A percentile compares a stretch with the other conserved stretches of the same genome.
Evolutionary conservation across 2,113 vertebrate species (phyloP).

Genomic region (Poecile atricapillus): DNA sequence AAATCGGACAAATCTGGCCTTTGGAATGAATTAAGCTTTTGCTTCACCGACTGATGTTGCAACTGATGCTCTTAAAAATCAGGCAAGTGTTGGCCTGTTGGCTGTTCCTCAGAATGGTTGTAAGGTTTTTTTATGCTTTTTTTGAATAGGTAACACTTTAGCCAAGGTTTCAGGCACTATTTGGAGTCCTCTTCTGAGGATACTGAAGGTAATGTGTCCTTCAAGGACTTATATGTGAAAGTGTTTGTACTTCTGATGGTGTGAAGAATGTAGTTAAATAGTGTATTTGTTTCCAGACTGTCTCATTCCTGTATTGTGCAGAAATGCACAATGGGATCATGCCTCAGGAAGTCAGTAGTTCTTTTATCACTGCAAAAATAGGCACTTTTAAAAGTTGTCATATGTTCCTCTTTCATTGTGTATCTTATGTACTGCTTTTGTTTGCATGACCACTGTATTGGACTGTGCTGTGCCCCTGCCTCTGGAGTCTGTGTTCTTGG

Average conservation of each 20-base stretch:
- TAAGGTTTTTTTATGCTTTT: background rate
- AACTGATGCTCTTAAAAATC: background rate
- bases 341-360: background rate
- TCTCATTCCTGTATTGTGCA: background rate
- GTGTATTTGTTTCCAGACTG: background rate
- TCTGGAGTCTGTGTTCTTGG: background rate
- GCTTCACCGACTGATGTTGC: background rate
- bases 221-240: background rate
- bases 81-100: background rate
- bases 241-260: background rate
- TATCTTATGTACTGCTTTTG: background rate
- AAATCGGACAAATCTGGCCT: background rate
- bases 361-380: background rate
- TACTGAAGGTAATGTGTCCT: background rate
- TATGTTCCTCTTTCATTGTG: background rate
- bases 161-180: background rate
- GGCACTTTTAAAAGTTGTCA: background rate
- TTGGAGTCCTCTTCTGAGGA: background rate
- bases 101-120: background rate
- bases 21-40: background rate
- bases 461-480: background rate
- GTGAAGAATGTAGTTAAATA: background rate
- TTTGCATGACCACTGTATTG: background rate
- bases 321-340: background rate
- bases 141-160: background rate